Percentiles rank a stretch among this genome's conserved stretches.
Conservation (phyloP, 2,113 vertebrate genomes). For the Triplophysa rosa region DNA sequence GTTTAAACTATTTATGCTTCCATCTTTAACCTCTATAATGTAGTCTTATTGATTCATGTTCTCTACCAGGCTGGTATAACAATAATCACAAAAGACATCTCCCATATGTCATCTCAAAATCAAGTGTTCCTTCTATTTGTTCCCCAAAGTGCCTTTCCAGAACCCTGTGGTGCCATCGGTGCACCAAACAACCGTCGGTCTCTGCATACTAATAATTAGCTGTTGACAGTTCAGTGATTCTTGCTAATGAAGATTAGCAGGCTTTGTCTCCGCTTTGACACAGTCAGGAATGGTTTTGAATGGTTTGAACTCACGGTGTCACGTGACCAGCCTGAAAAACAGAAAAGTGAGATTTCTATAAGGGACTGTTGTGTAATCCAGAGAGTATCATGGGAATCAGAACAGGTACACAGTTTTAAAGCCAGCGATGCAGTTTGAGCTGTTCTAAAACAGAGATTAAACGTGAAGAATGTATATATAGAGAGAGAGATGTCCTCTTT, state of each 20-base stretch:
- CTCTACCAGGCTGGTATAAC: no score
- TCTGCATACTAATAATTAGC: conserved; percentile 57
- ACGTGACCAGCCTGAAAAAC: conserved; percentile 43
- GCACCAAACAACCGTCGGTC: not conserved
- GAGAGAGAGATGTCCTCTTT: conserved; percentile 4
- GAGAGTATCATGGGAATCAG: not conserved
- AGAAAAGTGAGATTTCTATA: conserved; percentile 40
- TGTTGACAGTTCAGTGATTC: conserved; percentile 63
- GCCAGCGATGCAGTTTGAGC: conserved; percentile 42
- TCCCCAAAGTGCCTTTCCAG: not conserved
- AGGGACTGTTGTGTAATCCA: conserved; percentile 9
- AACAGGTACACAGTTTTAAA: not conserved
- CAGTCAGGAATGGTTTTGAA: conserved; percentile 6
- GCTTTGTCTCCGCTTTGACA: conserved; percentile 42
- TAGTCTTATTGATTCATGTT: no score
- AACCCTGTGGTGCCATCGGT: not conserved
- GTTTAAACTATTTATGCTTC: no score
- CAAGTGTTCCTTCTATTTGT: not conserved
- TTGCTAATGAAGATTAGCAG: conserved; percentile 63
- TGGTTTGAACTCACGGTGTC: conserved; percentile 40
- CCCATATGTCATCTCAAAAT: not conserved
- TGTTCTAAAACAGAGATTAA: conserved; percentile 21
- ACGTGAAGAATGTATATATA: not conserved
- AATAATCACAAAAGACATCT: conserved; percentile 5
- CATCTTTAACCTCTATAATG: no score